Evolutionary conservation across 2,888 invertebrate genomes (phyloP), one percentile per base, ranked within the genome.

Genomic region (Julus scandinavius): DNA sequence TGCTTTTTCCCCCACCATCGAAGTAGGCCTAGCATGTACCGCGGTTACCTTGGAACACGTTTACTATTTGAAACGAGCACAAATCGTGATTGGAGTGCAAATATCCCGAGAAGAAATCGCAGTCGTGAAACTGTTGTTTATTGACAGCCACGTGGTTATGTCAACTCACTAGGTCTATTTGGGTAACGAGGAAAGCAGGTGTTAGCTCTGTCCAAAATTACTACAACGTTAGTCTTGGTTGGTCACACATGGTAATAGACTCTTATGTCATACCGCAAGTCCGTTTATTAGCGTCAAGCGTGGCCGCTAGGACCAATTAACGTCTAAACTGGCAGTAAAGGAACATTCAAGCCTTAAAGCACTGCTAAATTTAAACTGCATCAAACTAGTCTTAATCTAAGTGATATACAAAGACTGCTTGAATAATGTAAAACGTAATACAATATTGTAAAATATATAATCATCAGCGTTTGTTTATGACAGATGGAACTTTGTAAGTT

Each of bases 111-210:
- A 15, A 6, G 6, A n/a, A n/a, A n/a, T 6, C 17, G n/a, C n/a
- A 5, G 58, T n/a, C n/a, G 58, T n/a, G 45, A 5, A 45, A 45
- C 45, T 45, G 45, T 63, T 6, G 17, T 63, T 6, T n/a, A 63
- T 63, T 63, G 58, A 63, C 58, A 63, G n/a, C 58, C 58, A 63
- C 58, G 58, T 63, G 58, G 58, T 63, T 63, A n/a, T n/a, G 58
- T 63, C 58, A 63, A 63, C 17, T n/a, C 5, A n/a, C 17, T n/a
- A 63, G 58, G 58, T n/a, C n/a, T 63, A 63, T 63, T n/a, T 13
- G 9, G 54, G 17, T 17, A n/a, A n/a, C 58, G n/a, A n/a, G 17
- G n/a, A 17, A 63, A n/a, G 58, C n/a, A 63, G 58, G 58, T 63
- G 58, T 29, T 29, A 29, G 29, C 17, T n/a, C 5, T n/a, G 17